Conservation (phyloP, 2,888 invertebrate genomes). For the Leptopterna dolabrata region DNA sequence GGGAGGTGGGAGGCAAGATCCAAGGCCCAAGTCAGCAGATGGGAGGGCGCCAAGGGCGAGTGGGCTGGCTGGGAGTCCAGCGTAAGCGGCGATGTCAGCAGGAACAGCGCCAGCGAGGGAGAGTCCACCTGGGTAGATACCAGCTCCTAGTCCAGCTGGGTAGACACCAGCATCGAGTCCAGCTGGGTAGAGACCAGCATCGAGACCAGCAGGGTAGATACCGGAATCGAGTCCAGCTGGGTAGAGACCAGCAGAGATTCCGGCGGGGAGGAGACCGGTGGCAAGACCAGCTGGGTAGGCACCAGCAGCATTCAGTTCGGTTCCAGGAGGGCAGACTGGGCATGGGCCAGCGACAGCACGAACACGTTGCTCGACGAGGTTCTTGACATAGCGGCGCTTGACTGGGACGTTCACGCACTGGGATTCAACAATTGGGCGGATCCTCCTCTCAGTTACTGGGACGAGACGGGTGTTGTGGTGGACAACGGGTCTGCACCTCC, state of each 20-base stretch:
- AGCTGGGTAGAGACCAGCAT: neutral
- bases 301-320: neutral
- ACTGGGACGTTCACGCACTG: constrained; percentile 54
- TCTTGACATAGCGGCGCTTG: constrained; percentile 54
- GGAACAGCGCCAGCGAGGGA: neutral
- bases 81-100: neutral
- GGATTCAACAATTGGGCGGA: constrained; percentile 56
- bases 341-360: constrained; percentile 54
- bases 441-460: constrained; percentile 53
- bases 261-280: neutral
- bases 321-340: neutral
- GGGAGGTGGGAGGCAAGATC: neutral
- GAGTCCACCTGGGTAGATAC: neutral
- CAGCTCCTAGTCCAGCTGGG: too few relatives aligned
- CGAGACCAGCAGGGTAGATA: neutral
- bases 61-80: neutral
- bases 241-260: neutral
- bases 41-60: neutral
- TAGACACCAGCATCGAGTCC: neutral
- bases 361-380: constrained; percentile 56
- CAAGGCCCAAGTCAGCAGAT: neutral
- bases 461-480: constrained; percentile 51
- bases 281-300: neutral
- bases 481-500: constrained; percentile 52
- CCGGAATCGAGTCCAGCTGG: neutral